Conservation (phyloP, 92 coral and sea anemone species). For the Parazoanthus atlanticus region DNA sequence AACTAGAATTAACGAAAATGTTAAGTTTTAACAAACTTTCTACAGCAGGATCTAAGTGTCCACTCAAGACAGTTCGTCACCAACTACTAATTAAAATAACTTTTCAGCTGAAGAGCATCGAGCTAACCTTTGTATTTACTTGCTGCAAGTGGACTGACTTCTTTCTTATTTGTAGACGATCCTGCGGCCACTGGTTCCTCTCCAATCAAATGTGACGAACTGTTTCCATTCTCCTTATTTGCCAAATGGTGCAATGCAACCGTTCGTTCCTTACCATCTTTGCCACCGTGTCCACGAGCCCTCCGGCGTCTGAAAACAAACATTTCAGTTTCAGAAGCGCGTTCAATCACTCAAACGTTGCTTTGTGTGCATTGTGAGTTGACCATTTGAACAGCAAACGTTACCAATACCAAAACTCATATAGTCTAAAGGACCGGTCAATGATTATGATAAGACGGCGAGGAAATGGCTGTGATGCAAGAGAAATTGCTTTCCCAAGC, state of each 20-base stretch:
- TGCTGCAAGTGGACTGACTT: constrained; percentile 2
- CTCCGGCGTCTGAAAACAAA: constrained; percentile 15
- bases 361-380: background rate
- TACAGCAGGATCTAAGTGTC: background rate
- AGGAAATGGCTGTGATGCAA: background rate
- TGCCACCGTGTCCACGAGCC: background rate
- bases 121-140: constrained; percentile 1
- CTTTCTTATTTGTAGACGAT: background rate
- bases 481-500: too few relatives aligned
- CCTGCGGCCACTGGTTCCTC: background rate
- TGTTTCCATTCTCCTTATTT: background rate
- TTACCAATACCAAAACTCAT: background rate
- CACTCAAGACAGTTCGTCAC: background rate
- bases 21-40: background rate
- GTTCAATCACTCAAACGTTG: background rate
- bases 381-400: background rate
- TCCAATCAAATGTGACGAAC: background rate
- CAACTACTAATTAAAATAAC: background rate
- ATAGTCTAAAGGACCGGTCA: background rate
- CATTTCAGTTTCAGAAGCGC: background rate
- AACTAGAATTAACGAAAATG: background rate
- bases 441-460: background rate
- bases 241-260: background rate
- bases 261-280: background rate
- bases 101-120: background rate